Evolutionary conservation across 1,140 invertebrate genomes (phyloP), one percentile per base, ranked within the genome.

Genomic region (Varroa destructor): DNA sequence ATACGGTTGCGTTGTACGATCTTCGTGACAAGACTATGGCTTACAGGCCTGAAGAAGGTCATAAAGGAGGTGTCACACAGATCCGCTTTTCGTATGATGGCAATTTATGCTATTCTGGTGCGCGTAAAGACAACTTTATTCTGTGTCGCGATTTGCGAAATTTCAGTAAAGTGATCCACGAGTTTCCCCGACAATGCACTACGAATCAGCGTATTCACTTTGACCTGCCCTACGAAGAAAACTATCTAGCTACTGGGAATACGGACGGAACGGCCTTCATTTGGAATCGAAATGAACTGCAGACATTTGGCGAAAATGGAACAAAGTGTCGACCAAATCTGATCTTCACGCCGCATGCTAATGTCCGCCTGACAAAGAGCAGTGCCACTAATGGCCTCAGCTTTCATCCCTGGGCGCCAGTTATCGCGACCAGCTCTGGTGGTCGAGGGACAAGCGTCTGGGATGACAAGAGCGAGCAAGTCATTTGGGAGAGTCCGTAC

Each of bases 321-420:
- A 67, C 40, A 2, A 67, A 67, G 8, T 67, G 61, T 8, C 40
- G 46, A 37, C 61, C 61, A 37, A 67, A 40, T 40, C 36, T 67
- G 14, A 67, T 67, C 46, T 67, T 67, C 8, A 43, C 46, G 14
- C 61, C 61, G 37, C 61, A 67, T 67, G 46, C 61, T 12, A 46
- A 67, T 67, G 40, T 67, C 12, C 61, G 36, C 14, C 40, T 43
- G 46, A 67, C 61, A 3, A n/a, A 40, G 40, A 43, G 40, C 61
- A 67, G 61, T 46, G 61, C 61, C 37, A 46, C 61, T 12, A 67
- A 67, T 46, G 61, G 61, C 40, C 14, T 67, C 14, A 67, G 61
- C 46, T 67, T 67, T 67, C 61, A 67, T 67, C 61, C 61, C 12
- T 67, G 61, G 61, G 61, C 61, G 36, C 61, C 61, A 40, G 40